Base-by-base conservation (phyloP, 92 coral and sea anemone genomes). In the Chrysogorgia sp. region DNA sequence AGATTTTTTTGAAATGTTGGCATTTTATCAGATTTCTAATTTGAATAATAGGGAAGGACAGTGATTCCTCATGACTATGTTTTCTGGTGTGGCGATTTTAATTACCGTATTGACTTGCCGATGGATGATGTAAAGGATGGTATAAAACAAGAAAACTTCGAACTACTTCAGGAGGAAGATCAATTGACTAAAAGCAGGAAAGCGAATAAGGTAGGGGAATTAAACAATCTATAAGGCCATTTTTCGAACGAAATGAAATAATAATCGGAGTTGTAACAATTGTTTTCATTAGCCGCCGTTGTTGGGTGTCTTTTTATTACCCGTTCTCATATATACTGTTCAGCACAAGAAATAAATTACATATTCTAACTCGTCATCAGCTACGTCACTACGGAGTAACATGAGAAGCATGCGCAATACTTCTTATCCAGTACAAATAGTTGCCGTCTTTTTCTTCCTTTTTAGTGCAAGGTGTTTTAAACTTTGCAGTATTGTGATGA, bases 31-130 rank as follows among this genome's bases (percentile, higher is more conserved):
- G 17, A 7, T 37, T 12, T 56, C 14, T 81, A 55, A 48, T 64
- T 63, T 34, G n/a, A n/a, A n/a, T 14, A 9, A 3, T 65, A 94
- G 98, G 97, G 98, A 49, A 90, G 98, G 58, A 85, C 88, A 1
- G 88, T 94, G 31, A 63, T 76, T 31, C 90, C 98, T 20, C 98
- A 94, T 58, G 98, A 94, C 81, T 94, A 94, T 66, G 97, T 91
- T 49, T 94, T 94, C 82, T 94, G 98, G 97, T 91, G 98, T 71
- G 98, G 98, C 26, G 98, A 94, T 81, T 94, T 94, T 58, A 94
- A 94, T 85, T 94, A 94, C 71, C 97, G 98, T 34, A 88, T 94
- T 37, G 98, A 94, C 69, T 67, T 85, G 22, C 97, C 97, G 5
- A 94, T 91, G 53, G 97, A 91, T 14, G 97, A 91, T 17, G 98